These are phyloP conservation scores for Alectoris magna DNA, from an alignment of 2,797 vertebrate species.

Conservation along the genomic window DNA sequence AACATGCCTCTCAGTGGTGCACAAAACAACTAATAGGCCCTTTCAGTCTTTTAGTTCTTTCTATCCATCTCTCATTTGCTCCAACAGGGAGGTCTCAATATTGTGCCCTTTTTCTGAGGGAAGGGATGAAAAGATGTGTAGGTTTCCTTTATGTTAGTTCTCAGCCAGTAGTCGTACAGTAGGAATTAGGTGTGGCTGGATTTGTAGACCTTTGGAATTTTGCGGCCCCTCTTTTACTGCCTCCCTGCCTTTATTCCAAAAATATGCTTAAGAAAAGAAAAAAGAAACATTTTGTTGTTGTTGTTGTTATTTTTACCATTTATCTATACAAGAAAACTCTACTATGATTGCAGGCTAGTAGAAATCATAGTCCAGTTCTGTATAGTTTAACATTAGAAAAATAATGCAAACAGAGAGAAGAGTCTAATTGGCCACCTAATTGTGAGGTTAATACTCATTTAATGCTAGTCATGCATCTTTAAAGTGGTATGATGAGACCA, in stretches of 20 bases:
- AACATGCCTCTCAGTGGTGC: background rate
- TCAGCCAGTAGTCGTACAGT: fast-evolving
- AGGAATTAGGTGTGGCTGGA: background rate
- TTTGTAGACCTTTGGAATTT: background rate
- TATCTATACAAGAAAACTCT: background rate
- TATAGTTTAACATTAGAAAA: background rate
- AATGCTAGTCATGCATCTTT: background rate
- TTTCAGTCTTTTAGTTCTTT: background rate
- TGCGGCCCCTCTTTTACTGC: background rate
- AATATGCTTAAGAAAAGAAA: background rate
- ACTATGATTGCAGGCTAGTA: fast-evolving
- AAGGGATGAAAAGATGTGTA: background rate
- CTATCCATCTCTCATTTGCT: background rate
- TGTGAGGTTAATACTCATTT: background rate
- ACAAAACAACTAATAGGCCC: background rate
- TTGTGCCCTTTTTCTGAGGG: background rate
- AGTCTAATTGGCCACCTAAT: background rate
- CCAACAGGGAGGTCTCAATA: fast-evolving
- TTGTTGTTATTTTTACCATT: background rate
- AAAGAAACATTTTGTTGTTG: background rate
- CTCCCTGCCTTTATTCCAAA: background rate
- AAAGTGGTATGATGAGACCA: background rate
- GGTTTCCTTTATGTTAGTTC: background rate
- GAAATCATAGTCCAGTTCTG: background rate
- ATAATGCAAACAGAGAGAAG: background rate